A percentile compares a stretch with the other conserved stretches of the same genome.
These are phyloP conservation scores for Parascotia fuliginaria DNA, from an alignment of 2,888 invertebrate genomes.

Conservation along the genomic window DNA sequence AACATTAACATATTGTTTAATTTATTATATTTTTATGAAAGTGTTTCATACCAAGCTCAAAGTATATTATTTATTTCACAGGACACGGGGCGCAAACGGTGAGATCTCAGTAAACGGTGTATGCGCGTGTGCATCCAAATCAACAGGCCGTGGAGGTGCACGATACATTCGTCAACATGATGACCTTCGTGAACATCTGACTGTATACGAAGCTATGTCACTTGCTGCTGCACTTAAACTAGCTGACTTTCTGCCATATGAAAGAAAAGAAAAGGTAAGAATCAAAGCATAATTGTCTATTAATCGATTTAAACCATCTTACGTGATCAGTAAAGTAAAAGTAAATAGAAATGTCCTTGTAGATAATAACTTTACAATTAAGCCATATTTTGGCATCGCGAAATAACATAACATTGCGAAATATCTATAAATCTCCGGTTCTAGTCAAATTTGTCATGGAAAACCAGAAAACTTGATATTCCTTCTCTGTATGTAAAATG, in stretches of 20 bases:
- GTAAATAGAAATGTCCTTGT: no score
- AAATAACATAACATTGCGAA: no score
- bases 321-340: no score
- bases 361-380: no score
- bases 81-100: slow-evolving; percentile 90
- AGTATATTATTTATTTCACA: slow-evolving; percentile 56
- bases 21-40: no score
- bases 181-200: slow-evolving; percentile 90
- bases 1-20: no score
- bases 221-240: slow-evolving; percentile 93
- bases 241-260: slow-evolving; percentile 88
- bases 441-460: no score
- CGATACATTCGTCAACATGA: slow-evolving; percentile 95
- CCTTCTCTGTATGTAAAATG: no score
- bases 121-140: slow-evolving; percentile 85
- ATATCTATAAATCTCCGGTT: no score
- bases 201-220: slow-evolving; percentile 93
- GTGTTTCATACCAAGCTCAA: no score
- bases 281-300: background rate
- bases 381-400: no score
- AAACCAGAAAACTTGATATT: no score
- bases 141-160: slow-evolving; percentile 89
- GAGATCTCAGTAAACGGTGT: slow-evolving; percentile 90
- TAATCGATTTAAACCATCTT: background rate
- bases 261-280: slow-evolving; percentile 89